Evolutionary conservation across 2,888 invertebrate genomes (phyloP), one percentile per base, ranked within the genome.

Genomic region (Drosophila aldrichi): DNA sequence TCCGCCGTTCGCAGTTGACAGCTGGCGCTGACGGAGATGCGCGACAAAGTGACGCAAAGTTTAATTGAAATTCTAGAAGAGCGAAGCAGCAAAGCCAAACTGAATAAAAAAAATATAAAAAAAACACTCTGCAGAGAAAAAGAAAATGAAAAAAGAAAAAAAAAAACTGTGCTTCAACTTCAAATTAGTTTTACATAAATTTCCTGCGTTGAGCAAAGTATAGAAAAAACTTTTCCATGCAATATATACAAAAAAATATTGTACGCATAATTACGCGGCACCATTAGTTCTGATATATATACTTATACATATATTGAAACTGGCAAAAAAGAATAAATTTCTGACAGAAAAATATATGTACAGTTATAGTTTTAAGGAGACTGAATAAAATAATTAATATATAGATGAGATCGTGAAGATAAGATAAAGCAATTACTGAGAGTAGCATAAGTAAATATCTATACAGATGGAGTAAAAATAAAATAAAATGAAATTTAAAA

Each of bases 181-280:
- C 59, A 88, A 83, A 84, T 84, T 84, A 83, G 87, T 83, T 86
- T 89, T 78, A 76, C 87, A 84, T 86, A 82, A 71, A 74, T 74
- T 77, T 74, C 22, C 58, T 55, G 40, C 48, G 51, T 38, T 58
- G 36, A 44, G 51, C 38, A 60, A 49, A 58, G 34, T 25, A 34
- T 32, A 54, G 54, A 52, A 29, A 54, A 58, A 70, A 46, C 44
- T 67, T 70, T 41, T 18, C 20, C 74, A 62, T 68, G 61, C 22
- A 51, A 57, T 63, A 60, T 57, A 58, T 55, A 58, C 48, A 58
- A 74, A 70, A 74, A 70, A 79, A 71, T 60, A 71, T 75, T 59
- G 61, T 65, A 36, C 59, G 67, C 71, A 79, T 75, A 77, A 79
- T 77, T 71, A 74, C 41, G 63, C 54, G 41, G 63, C 54, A 41